Percentiles rank a stretch among this genome's conserved stretches.
phyloP scores from a whole-genome alignment of 2,113 vertebrate genomes.

The Rhadina sibilatrix region DNA sequence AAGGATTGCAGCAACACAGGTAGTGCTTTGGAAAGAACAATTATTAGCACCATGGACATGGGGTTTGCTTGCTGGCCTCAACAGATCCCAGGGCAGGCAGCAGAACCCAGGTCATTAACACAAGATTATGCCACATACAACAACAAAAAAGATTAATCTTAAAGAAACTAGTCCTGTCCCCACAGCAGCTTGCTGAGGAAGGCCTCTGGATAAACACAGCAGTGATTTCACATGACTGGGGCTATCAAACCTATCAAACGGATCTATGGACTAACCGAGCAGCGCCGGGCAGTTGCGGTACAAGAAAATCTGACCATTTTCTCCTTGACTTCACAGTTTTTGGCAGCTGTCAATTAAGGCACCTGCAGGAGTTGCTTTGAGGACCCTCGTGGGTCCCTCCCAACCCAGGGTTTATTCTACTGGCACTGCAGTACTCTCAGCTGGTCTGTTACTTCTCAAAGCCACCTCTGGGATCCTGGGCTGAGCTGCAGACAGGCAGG shows the following conservation, averaged over 20 bases:
- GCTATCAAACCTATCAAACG: too few species aligned
- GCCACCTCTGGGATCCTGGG: neutral
- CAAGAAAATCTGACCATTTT: neutral
- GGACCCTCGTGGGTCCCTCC: neutral
- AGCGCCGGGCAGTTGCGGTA: too few species aligned
- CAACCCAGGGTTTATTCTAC: neutral
- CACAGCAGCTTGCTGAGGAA: neutral
- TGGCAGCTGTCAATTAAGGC: neutral
- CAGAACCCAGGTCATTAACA: neutral
- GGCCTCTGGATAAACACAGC: neutral
- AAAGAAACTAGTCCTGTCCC: neutral
- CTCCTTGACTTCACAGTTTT: neutral
- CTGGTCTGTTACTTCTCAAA: neutral
- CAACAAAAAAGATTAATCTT: neutral
- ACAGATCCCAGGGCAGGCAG: neutral
- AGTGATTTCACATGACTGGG: neutral
- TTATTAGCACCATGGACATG: rapidly evolving
- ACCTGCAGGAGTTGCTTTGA: neutral
- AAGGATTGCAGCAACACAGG: neutral
- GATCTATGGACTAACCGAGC: too few species aligned
- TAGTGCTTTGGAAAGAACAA: neutral
- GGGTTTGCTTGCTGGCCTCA: neutral
- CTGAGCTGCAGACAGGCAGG: neutral
- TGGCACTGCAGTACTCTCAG: neutral
- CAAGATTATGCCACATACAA: neutral